Percentiles rank a stretch among this genome's conserved stretches.
Evolutionary conservation across 2,888 invertebrate species (phyloP).

Genomic region (Leptinotarsa juncta): DNA sequence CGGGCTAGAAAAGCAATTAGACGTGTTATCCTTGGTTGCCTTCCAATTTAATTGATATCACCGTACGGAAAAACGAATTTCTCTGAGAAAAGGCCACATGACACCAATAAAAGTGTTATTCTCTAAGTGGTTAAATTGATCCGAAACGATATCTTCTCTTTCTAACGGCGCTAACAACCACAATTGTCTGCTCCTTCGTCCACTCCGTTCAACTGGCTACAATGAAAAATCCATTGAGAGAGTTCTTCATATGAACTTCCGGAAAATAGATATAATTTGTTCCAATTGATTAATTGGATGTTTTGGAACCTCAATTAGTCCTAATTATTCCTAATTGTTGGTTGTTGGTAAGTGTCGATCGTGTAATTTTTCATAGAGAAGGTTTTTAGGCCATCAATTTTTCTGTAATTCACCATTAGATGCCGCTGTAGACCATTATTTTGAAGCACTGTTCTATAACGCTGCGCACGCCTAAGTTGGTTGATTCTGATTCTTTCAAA

Average conservation of each 20-base stretch:
- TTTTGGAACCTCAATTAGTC: too few species aligned
- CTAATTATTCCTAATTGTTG: too few species aligned
- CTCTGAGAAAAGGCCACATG: constrained; percentile 19
- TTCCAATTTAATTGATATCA: constrained; percentile 21
- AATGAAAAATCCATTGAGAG: constrained; percentile 18
- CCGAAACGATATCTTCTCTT: constrained; percentile 20
- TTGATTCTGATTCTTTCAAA: too few species aligned
- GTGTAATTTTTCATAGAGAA: too few species aligned
- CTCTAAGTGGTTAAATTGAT: constrained; percentile 38
- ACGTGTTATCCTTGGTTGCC: constrained; percentile 17
- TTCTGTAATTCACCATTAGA: too few species aligned
- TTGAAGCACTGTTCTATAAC: too few species aligned
- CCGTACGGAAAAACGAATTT: background rate
- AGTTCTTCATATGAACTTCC: background rate
- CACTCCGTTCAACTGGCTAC: constrained; percentile 13
- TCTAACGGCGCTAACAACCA: constrained; percentile 24
- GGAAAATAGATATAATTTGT: constrained; percentile 9
- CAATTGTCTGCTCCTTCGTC: constrained; percentile 24
- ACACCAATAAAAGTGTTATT: constrained; percentile 35
- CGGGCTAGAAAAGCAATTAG: constrained; percentile 12
- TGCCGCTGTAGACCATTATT: too few species aligned
- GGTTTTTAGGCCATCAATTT: too few species aligned
- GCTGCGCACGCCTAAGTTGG: too few species aligned
- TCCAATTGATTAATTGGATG: background rate
- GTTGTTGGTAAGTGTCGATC: too few species aligned